Percentiles rank a stretch among this genome's conserved stretches.
phyloP scores from a whole-genome alignment of 1,140 invertebrate genomes.

The Sitodiplosis mosellana region DNA sequence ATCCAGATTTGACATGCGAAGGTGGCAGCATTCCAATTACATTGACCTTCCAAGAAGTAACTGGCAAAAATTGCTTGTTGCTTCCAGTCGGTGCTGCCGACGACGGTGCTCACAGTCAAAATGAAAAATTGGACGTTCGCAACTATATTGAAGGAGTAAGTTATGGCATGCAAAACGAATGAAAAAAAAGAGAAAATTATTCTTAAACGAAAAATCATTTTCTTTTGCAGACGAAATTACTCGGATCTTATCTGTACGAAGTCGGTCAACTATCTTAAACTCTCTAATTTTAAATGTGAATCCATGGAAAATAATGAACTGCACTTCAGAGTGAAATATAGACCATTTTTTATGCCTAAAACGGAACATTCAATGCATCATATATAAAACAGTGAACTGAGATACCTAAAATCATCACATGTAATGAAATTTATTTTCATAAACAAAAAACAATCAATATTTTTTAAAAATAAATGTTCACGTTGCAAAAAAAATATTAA shows the following conservation, averaged over 20 bases:
- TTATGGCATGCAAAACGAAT: slow-evolving; percentile 7
- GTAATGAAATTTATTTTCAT: too few species aligned
- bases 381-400: too few species aligned
- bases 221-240: slow-evolving; percentile 60
- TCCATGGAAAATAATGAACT: too few species aligned
- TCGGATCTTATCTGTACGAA: slow-evolving; percentile 72
- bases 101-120: slow-evolving; percentile 96
- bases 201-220: slow-evolving; percentile 7
- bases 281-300: too few species aligned
- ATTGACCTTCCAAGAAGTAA: slow-evolving; percentile 73
- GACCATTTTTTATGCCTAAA: too few species aligned
- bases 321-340: too few species aligned
- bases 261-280: slow-evolving; percentile 35
- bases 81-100: slow-evolving; percentile 82
- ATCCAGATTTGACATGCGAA: slow-evolving; percentile 87
- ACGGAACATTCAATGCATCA: too few species aligned
- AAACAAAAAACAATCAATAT: too few species aligned
- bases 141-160: slow-evolving; percentile 92
- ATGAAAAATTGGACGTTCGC: slow-evolving; percentile 82
- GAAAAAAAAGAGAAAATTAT: too few species aligned
- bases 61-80: slow-evolving; percentile 81
- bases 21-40: slow-evolving; percentile 94
- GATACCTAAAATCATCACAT: too few species aligned
- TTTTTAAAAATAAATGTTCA: too few species aligned
- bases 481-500: too few species aligned